Conservation (phyloP, 2,888 invertebrate genomes). For the Noctuana brunneofusca region DNA sequence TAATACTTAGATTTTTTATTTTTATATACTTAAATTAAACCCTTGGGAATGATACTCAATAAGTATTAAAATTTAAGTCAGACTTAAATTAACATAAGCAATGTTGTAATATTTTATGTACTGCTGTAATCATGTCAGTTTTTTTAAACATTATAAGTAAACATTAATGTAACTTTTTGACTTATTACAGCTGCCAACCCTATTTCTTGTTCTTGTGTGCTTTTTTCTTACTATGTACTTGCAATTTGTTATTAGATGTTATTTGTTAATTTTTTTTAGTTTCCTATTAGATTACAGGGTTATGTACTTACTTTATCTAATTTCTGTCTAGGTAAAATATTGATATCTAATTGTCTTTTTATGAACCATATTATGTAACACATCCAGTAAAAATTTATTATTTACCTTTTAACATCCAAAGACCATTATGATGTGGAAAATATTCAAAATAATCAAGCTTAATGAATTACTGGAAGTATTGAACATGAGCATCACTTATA, state of each 20-base stretch:
- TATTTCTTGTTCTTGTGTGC: neutral
- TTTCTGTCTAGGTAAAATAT: neutral
- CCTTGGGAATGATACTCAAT: slow-evolving; percentile 15
- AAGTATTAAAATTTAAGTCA: slow-evolving; percentile 36
- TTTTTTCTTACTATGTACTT: neutral
- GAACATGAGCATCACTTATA: neutral
- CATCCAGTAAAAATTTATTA: neutral
- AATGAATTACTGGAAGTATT: neutral
- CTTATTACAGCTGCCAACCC: neutral
- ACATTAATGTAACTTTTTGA: neutral
- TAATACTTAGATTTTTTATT: slow-evolving; percentile 48
- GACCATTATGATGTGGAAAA: neutral
- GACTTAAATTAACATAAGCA: slow-evolving; percentile 37
- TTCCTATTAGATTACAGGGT: slow-evolving; percentile 32
- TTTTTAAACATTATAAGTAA: neutral
- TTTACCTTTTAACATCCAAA: neutral
- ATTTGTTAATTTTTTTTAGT: neutral
- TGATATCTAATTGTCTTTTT: neutral
- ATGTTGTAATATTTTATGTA: neutral
- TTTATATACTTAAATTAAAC: slow-evolving; percentile 61
- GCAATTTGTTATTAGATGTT: neutral
- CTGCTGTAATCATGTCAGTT: neutral
- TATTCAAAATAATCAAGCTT: neutral
- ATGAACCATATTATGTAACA: neutral
- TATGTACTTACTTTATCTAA: slow-evolving; percentile 35